Evolutionary conservation across 2,888 invertebrate species (phyloP), one percentile per base, ranked within the genome.

Genomic region (Horisme vitalbata): DNA sequence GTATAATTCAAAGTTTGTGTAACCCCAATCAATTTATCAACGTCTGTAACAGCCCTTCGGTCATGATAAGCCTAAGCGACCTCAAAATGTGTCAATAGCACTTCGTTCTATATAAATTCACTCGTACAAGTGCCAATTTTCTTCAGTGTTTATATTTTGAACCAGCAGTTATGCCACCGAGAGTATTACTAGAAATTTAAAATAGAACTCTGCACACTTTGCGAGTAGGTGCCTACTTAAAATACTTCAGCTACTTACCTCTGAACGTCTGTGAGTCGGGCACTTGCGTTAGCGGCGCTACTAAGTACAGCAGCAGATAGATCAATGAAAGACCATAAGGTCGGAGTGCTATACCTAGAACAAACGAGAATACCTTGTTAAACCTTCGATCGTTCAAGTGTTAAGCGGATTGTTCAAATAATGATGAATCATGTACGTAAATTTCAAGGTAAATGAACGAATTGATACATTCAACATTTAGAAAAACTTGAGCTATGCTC

Each of bases 301-400:
- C 91, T 65, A 96, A 91, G 83, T 95, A 92, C 73, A 97, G 90
- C 52, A 95, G 84, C 61, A 97, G 90, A 82, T 97, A 97, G 61
- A 96, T 82, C 57, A 94, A 86, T 21, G 97, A 96, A 56, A 97
- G 88, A 64, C 94, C 94, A 67, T 93, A 94, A 39, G 96, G 97
- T 69, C 97, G 94, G 77, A 95, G 93, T 71, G 95, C 91, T 70
- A 94, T 92, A 90, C 95, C 97, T 97, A 90, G 49, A 91, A 92
- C 66, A 70, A 75, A 44, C 4, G 80, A 65, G 36, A 48, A 38
- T 30, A 6, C 27, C 0, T 5, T 26, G 20, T 23, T 9, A 7
- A 14, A 24, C 1, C 6, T 10, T 7, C 7, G 5, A 32, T 26
- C 5, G n/a, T 14, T 23, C 23, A n/a, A n/a, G n/a, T n/a, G n/a